These are phyloP conservation scores for Motacilla tschutschensis DNA, from an alignment of 2,113 vertebrate species.

Conservation along the genomic window DNA sequence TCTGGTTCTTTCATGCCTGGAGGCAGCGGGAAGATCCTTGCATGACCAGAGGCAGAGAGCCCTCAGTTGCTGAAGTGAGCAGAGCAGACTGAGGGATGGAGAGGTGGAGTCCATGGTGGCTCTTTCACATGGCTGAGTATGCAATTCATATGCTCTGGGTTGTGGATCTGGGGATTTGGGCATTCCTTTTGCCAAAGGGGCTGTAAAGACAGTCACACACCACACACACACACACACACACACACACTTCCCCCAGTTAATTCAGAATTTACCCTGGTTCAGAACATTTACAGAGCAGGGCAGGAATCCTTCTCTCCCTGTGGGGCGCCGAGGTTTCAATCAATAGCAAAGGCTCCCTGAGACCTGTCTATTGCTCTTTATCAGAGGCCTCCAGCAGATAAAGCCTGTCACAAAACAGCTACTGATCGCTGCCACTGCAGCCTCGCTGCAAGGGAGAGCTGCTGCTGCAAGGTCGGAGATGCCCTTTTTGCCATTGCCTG, in stretches of 20 bases:
- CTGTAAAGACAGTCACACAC: background rate
- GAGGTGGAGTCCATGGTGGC: background rate
- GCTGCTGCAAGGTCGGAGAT: background rate
- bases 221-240: background rate
- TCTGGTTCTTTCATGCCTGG: background rate
- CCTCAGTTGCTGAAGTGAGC: background rate
- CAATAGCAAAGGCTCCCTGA: background rate
- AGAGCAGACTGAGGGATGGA: background rate
- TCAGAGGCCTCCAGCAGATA: conserved; percentile 13
- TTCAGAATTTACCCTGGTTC: background rate
- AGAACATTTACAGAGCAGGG: background rate
- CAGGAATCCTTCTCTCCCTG: background rate
- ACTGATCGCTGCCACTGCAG: background rate
- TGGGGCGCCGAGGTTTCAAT: background rate
- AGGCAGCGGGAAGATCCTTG: background rate
- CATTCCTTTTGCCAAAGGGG: background rate
- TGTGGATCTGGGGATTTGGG: background rate
- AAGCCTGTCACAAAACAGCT: background rate
- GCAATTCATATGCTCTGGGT: background rate
- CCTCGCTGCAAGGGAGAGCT: background rate
- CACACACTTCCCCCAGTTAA: accelerated
- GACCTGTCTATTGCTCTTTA: background rate
- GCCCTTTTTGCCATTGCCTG: background rate
- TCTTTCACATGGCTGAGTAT: background rate
- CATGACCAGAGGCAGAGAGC: background rate